Evolutionary conservation across 1,140 invertebrate species (phyloP), one percentile per base, ranked within the genome.

Genomic region (Tetranychus cinnabarinus): DNA sequence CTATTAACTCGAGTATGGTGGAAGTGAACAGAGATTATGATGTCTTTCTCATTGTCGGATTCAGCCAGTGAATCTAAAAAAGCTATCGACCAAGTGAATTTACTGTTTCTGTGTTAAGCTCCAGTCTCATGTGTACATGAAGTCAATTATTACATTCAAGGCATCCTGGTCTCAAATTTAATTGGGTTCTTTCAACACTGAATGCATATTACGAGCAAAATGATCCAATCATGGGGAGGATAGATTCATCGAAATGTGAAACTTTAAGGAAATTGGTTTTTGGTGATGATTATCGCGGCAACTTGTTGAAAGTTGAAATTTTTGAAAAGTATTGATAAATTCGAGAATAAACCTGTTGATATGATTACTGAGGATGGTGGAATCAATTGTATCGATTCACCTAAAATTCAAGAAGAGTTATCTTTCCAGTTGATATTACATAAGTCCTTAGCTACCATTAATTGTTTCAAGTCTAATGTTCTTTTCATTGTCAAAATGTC

Each of bases 191-290:
- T 23, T 23, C 79, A 34, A 88, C 86, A 0, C 72, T 95, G 31
- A 93, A 93, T 77, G 90, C 90, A 0, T 84, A 90, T 69, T 87
- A 91, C 71, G 89, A 95, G 73, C 85, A 82, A 1, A 90, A 89
- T 70, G 75, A 77, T 1, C 69, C n/a, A 42, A 2, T 37, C 36
- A 75, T 23, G 23, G 23, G 23, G 23, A 23, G 0, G 23, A 81
- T 93, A 36, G 79, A 77, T 59, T 23, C 23, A 23, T 23, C 0
- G 0, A 15, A 10, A 81, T 35, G 10, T 31, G 13, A 33, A 56
- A 5, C 37, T 10, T 39, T 75, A 80, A 10, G 73, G 81, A 62
- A 77, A 86, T 67, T 96, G 90, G 90, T 76, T 58, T 96, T 93
- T 75, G 87, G 89, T 15, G 67, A 69, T 1, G 86, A 92, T 69